Base-by-base conservation (phyloP, 2,797 vertebrate species). In the Acanthurus leucopareius region DNA sequence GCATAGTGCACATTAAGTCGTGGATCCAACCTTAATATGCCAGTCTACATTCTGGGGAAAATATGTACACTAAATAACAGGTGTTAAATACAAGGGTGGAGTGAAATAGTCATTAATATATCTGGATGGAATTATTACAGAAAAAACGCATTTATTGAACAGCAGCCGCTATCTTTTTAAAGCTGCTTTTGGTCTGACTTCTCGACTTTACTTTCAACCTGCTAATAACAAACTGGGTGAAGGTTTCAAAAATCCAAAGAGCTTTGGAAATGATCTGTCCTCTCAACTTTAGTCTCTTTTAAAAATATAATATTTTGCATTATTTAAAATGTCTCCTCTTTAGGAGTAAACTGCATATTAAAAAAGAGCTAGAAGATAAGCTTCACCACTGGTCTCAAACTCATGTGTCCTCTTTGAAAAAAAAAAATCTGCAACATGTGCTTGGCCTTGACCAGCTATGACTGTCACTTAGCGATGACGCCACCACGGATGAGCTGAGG, bases 401-500 rank as follows among this genome's bases (percentile, higher is more conserved):
- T 16, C 19, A n/a, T 52, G 66, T 2, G 28, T 60, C 51, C 7
- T 60, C n/a, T 40, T 25, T 7, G 7, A 67, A 70, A 38, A 35
- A 35, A 35, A 35, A 35, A 35, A 35, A 35, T 35, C 32, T 42
- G 81, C n/a, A 83, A 75, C 60, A 1, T 11, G 69, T 20, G 20
- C 51, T 38, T 72, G 65, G 44, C 57, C 47, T 69, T 68, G 25
- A 45, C 40, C 59, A 59, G 64, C 60, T 69, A 20, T 35, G 44
- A 52, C 42, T 59, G 51, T 54, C 62, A 62, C 72, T 49, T n/a
- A 0, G 20, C 3, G 52, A 77, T 60, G 82, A 77, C 44, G 25
- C 77, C 69, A 78, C 42, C 32, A 15, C 60, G 67, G 54, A 63
- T 0, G 8, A 60, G 85, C 52, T 7, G 17, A 66, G 64, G 53